Conservation (phyloP, 2,797 vertebrate species). For the Pseudochirops corinnae region DNA sequence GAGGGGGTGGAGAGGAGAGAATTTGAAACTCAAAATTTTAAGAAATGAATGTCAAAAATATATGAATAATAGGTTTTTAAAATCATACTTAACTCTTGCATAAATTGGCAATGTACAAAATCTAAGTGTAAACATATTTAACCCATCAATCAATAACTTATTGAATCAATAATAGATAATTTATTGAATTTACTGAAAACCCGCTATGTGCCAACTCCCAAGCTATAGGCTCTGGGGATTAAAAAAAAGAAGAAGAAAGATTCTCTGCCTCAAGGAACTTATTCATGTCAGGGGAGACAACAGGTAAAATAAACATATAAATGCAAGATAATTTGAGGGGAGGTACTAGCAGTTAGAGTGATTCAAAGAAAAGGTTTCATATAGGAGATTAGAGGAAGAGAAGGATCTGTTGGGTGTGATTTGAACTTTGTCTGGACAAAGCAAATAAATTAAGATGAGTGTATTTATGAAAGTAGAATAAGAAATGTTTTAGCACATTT, state of each 20-base stretch:
- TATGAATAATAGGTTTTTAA: not conserved
- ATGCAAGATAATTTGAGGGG: not conserved
- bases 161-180: not conserved
- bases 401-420: slow-evolving; percentile 6
- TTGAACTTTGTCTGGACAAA: slow-evolving; percentile 3
- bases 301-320: not conserved
- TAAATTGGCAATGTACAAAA: not conserved
- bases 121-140: not conserved
- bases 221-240: not conserved
- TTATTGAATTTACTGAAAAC: not conserved
- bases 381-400: not conserved
- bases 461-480: slow-evolving; percentile 36
- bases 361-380: not conserved
- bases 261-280: not conserved
- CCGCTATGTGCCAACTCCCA: not conserved
- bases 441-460: not conserved
- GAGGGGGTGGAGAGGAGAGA: not conserved
- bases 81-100: not conserved
- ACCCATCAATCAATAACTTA: not conserved
- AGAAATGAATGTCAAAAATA: not conserved
- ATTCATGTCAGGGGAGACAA: not conserved
- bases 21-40: not conserved
- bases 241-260: not conserved
- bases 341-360: not conserved
- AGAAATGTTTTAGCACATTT: slow-evolving; percentile 28